Conservation (phyloP, 2,888 invertebrate species). For the Hydropsyche betteni region DNA sequence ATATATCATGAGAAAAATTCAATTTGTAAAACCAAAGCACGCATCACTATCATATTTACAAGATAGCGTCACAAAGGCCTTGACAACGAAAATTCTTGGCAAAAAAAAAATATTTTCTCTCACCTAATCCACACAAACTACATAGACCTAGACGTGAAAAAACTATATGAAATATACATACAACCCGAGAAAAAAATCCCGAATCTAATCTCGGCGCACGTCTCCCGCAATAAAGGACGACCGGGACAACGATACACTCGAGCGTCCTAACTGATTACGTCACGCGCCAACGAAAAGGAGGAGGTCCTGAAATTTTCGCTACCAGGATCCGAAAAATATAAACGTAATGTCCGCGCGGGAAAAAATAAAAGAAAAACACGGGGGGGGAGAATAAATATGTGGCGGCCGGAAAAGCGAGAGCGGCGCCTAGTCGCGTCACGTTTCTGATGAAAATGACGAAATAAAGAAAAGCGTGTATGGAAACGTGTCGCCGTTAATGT, state of each 20-base stretch:
- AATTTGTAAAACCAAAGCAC: no score
- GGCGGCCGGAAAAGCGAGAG: constrained; percentile 1
- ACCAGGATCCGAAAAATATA: background rate
- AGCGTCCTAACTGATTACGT: constrained; percentile 37
- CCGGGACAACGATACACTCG: constrained; percentile 28
- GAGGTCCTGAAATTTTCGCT: constrained; percentile 2
- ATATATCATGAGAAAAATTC: no score
- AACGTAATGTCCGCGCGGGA: background rate
- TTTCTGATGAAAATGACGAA: constrained; percentile 38
- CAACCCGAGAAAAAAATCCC: background rate
- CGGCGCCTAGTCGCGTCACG: constrained; percentile 25
- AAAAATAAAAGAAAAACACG: no score
- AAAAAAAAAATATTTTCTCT: no score
- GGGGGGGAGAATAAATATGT: background rate
- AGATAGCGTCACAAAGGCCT: no score
- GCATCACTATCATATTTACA: no score
- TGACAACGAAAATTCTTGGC: no score
- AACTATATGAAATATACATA: no score
- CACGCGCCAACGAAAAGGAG: constrained; percentile 7
- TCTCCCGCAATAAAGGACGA: constrained; percentile 12
- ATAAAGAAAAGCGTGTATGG: constrained; percentile 39
- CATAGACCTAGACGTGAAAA: no score
- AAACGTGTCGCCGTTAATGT: constrained; percentile 39
- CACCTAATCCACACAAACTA: no score
- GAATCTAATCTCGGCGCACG: constrained; percentile 28